Evolutionary conservation across 1,140 invertebrate species (phyloP), one percentile per base, ranked within the genome.

Genomic region (Brachystomella parvula): DNA sequence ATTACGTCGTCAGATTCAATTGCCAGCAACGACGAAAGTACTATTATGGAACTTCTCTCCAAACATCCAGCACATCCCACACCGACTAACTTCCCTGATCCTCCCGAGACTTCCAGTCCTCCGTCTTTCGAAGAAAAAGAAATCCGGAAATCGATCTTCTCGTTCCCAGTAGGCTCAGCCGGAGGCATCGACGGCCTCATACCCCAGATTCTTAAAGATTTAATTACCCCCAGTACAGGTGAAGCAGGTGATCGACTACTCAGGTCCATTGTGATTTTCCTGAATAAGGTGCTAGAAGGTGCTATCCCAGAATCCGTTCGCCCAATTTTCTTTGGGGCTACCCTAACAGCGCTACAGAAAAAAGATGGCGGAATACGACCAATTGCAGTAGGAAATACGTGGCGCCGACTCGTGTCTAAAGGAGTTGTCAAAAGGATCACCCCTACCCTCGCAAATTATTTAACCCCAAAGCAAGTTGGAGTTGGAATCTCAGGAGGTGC

Each of bases 191-290:
- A 64, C 28, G 44, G 35, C 29, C 31, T 56, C 3, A 47, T 21
- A 12, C 63, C 63, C n/a, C 63, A 64, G 28, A 64, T 64, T 57
- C n/a, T 64, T 26, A 64, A 64, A 33, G 49, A 64, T 30, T 47
- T 64, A 3, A 21, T 64, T 15, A 19, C 6, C 17, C 15, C 9
- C 3, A 9, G 6, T 6, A 32, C 24, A 3, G 58, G 58, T 3
- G 58, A 60, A 15, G 6, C 26, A 3, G 58, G 29, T 26, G 29
- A 15, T 30, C 9, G 24, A 35, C 58, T 60, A 12, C 53, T 57
- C 53, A 29, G n/a, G 6, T 6, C 24, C 15, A 12, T 56, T 9
- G 24, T 6, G 24, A 17, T 9, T 26, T 56, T 56, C 15, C 24
- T 26, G 24, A 56, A 56, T 26, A 6, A 12, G 24, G 24, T 56